These are phyloP conservation scores for Drosophila willistoni DNA, from an alignment of 1,140 invertebrate species.

Conservation along the genomic window DNA sequence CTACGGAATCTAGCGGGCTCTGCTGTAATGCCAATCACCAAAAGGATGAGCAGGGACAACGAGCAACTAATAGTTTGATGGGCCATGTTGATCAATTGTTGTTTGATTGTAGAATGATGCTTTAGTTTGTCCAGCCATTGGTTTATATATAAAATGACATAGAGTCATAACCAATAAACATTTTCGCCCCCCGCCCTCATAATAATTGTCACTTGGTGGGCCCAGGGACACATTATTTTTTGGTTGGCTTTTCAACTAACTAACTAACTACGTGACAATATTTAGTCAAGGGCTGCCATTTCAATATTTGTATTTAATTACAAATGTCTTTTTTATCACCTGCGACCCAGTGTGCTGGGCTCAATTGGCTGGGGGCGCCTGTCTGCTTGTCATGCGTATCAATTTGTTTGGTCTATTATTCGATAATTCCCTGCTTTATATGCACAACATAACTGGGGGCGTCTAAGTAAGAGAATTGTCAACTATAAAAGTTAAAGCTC, in stretches of 20 bases:
- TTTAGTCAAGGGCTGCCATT: slow-evolving; percentile 72
- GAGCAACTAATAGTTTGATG: slow-evolving; percentile 54
- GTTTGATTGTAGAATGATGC: slow-evolving; percentile 68
- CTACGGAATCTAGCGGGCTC: slow-evolving; percentile 51
- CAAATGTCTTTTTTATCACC: slow-evolving; percentile 44
- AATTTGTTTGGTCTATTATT: slow-evolving; percentile 45
- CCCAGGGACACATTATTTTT: slow-evolving; percentile 54
- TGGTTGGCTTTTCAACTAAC: slow-evolving; percentile 21
- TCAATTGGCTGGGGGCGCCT: not conserved
- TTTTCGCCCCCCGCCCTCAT: slow-evolving; percentile 34
- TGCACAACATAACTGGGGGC: slow-evolving; percentile 42
- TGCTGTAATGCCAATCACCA: slow-evolving; percentile 51
- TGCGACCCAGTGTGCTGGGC: slow-evolving; percentile 24
- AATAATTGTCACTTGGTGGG: slow-evolving; percentile 52
- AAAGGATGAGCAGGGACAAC: slow-evolving; percentile 43
- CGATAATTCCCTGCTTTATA: slow-evolving; percentile 64
- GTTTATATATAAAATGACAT: slow-evolving; percentile 53
- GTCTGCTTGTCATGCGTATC: slow-evolving; percentile 62
- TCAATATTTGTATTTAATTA: slow-evolving; percentile 57
- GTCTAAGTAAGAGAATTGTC: slow-evolving; percentile 53
- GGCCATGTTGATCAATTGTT: slow-evolving; percentile 63
- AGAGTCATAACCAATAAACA: not conserved
- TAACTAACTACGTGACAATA: slow-evolving; percentile 66
- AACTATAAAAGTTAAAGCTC: slow-evolving; percentile 65
- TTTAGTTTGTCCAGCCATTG: slow-evolving; percentile 14